Base-by-base conservation (phyloP, 2,113 vertebrate species). In the Pyxicephalus adspersus region DNA sequence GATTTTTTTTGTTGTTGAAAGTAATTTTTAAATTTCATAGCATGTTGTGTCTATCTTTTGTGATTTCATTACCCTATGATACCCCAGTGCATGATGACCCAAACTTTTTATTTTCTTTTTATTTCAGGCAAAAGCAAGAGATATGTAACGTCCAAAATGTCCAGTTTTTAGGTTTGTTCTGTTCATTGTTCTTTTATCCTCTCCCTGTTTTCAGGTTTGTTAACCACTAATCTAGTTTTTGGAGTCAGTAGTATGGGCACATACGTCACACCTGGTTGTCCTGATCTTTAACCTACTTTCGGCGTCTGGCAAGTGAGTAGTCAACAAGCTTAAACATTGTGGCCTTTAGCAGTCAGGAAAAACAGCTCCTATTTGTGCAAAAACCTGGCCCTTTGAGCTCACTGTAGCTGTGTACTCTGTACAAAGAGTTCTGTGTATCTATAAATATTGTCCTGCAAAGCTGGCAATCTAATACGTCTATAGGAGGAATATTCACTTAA, bases 331-430 rank as follows among this genome's bases (percentile, higher is more conserved):
- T n/a, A 31, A 58, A 78, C 28, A 68, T 67, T 54, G 45, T 80
- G 31, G 67, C 57, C 76, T 70, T 71, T 5, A 82, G 83, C 86
- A 84, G 58, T 68, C 83, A 78, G 54, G 79, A 68, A 81, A n/a
- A 87, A 84, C 63, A 87, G 67, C 84, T 85, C 84, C 76, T 81
- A 73, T 57, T 20, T 55, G 51, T 55, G 28, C 76, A 84, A 5
- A 17, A 20, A 52, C 29, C 20, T 15, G 22, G 19, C 9, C 58
- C 25, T 19, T 17, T n/a, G 19, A 23, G 5, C 38, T 45, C 5
- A n/a, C 13, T 9, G 15, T 18, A 25, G 45, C 11, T 31, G 22
- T 67, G 31, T 67, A 67, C 22, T 38, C 38, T 17, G 65, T 45
- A 67, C 22, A 20, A 3, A 34, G 7, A 17, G 31, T 13, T 45